Percentiles rank a stretch among this genome's conserved stretches.
Evolutionary conservation across 1,140 invertebrate genomes (phyloP).

Genomic region (Mizuhopecten yessoensis): DNA sequence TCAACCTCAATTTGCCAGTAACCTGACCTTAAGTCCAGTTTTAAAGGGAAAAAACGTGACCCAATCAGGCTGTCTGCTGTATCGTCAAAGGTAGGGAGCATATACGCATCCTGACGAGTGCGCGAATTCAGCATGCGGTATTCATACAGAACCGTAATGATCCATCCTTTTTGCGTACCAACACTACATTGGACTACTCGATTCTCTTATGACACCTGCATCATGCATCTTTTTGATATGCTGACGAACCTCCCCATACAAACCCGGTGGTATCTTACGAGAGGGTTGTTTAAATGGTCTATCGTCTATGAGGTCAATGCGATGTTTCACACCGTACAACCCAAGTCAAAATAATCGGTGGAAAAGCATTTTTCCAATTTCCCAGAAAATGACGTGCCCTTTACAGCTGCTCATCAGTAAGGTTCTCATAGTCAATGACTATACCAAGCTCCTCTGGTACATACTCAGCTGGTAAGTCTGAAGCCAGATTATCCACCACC

Average conservation of each 20-base stretch:
- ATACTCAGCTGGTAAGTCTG: neutral
- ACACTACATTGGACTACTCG: conserved; percentile 54
- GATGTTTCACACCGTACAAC: conserved; percentile 51
- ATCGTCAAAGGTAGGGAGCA: conserved; percentile 52
- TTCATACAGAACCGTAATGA: too few relatives aligned
- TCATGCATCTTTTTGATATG: too few relatives aligned
- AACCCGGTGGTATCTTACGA: conserved; percentile 49
- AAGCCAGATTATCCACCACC: neutral
- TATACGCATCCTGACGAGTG: conserved; percentile 52
- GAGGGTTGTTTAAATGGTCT: conserved; percentile 59
- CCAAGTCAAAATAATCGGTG: neutral
- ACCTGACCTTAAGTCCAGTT: conserved; percentile 42
- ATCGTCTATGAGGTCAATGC: conserved; percentile 56
- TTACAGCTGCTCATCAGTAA: neutral
- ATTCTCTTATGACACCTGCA: conserved; percentile 49
- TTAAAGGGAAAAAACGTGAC: conserved; percentile 44
- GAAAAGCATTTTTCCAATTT: conserved; percentile 27
- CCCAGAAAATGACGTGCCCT: neutral
- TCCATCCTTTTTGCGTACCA: too few relatives aligned
- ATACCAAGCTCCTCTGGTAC: neutral
- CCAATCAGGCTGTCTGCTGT: conserved; percentile 49
- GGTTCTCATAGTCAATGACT: neutral
- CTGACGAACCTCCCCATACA: too few relatives aligned
- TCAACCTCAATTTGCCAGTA: conserved; percentile 48
- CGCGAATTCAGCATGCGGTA: conserved; percentile 50